Conservation (phyloP, 2,113 vertebrate species). For the Chiloscyllium plagiosum region DNA sequence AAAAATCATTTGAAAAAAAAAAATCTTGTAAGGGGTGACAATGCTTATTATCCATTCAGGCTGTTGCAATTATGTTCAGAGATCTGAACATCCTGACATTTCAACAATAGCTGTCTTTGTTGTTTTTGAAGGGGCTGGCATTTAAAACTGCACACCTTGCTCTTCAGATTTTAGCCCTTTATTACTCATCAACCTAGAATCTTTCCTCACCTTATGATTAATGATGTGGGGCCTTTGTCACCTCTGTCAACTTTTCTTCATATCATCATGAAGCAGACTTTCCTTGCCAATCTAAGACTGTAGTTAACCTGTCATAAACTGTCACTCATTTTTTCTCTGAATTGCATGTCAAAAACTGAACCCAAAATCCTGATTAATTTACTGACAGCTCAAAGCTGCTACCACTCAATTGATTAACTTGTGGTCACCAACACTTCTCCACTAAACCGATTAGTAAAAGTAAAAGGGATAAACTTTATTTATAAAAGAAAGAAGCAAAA, state of each 20-base stretch:
- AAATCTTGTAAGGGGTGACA: not conserved
- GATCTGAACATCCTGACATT: constrained; percentile 3
- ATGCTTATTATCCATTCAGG: constrained; percentile 16
- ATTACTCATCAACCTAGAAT: constrained; percentile 24
- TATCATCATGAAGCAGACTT: constrained; percentile 34
- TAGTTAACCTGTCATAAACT: constrained; percentile 22
- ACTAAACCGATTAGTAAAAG: not conserved
- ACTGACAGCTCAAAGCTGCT: not conserved
- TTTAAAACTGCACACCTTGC: constrained; percentile 6
- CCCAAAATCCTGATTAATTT: not conserved
- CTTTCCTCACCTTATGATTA: constrained; percentile 26
- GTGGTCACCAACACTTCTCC: not conserved
- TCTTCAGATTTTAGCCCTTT: not conserved
- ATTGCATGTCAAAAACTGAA: not conserved
- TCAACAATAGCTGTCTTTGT: constrained; percentile 12
- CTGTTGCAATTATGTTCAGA: not conserved
- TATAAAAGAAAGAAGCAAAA: not conserved
- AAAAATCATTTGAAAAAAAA: constrained; percentile 1
- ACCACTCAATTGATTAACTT: not conserved
- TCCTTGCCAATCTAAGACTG: not conserved
- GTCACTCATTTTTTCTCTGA: not conserved
- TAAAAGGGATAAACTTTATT: not conserved
- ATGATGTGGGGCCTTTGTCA: not conserved
- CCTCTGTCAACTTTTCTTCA: constrained; percentile 13
- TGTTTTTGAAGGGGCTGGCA: constrained; percentile 21